Conservation (phyloP, 53 echinoderm and acorn worm species). For the Apostichopus leukothele region DNA sequence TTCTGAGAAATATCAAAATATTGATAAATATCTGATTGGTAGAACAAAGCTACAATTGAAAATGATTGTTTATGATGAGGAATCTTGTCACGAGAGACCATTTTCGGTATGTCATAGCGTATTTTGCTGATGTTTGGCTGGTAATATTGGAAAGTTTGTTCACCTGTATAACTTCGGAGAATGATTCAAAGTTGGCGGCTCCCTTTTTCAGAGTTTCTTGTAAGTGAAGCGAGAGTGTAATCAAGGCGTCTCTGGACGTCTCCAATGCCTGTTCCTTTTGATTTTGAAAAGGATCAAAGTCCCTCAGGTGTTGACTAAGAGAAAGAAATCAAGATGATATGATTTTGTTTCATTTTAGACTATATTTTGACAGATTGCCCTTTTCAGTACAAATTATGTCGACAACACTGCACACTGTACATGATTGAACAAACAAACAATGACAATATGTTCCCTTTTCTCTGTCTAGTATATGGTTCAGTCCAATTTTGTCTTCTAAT, state of each 20-base stretch:
- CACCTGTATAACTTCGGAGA: constrained; percentile 89
- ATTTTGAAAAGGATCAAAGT: constrained; percentile 85
- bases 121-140: neutral
- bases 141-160: neutral
- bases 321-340: neutral
- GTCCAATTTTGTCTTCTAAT: too few relatives aligned
- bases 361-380: neutral
- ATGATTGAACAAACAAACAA: too few relatives aligned
- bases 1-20: too few relatives aligned
- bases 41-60: too few relatives aligned
- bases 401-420: too few relatives aligned
- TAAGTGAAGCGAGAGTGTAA: constrained; percentile 55
- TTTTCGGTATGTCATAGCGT: too few relatives aligned
- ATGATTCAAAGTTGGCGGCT: constrained; percentile 48
- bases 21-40: too few relatives aligned
- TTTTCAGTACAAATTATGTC: too few relatives aligned
- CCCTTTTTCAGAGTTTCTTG: constrained; percentile 35
- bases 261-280: constrained; percentile 74
- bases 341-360: neutral
- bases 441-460: too few relatives aligned
- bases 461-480: too few relatives aligned
- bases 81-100: too few relatives aligned
- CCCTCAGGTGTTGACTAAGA: constrained; percentile 63
- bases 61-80: too few relatives aligned
- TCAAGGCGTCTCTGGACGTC: constrained; percentile 64